Evolutionary conservation across 2,888 invertebrate genomes (phyloP).

Genomic region (Hyalella azteca): DNA sequence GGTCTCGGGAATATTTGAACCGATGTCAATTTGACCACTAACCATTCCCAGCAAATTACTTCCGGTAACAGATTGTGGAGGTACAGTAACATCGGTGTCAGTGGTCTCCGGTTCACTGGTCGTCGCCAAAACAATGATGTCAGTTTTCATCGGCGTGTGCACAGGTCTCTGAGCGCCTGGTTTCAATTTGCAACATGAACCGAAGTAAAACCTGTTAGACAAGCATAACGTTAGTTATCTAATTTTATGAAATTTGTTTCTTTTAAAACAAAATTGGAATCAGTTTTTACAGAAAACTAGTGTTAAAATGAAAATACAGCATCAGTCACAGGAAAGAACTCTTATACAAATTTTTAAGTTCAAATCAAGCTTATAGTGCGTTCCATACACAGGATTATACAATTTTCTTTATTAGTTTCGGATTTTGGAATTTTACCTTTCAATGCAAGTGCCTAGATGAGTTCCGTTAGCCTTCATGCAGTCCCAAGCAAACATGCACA

Average conservation of each 20-base stretch:
- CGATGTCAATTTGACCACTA: background rate
- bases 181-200: slow-evolving; percentile 51
- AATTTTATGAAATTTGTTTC: no score
- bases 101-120: background rate
- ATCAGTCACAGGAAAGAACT: background rate
- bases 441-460: slow-evolving; percentile 89
- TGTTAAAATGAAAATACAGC: no score
- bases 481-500: slow-evolving; percentile 94
- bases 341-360: background rate
- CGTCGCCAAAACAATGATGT: slow-evolving; percentile 1
- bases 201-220: slow-evolving; percentile 51
- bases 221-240: no score
- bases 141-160: slow-evolving; percentile 8
- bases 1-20: background rate
- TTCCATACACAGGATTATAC: no score
- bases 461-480: slow-evolving; percentile 89
- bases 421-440: no score
- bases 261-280: no score
- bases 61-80: background rate
- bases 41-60: slow-evolving; percentile 1
- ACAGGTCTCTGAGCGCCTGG: background rate
- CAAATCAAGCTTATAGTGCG: background rate
- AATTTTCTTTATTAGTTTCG: no score
- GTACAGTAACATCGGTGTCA: background rate
- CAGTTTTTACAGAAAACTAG: no score